phyloP scores from a whole-genome alignment of 2,888 invertebrate genomes.

The Trissolcus japonicus region DNA sequence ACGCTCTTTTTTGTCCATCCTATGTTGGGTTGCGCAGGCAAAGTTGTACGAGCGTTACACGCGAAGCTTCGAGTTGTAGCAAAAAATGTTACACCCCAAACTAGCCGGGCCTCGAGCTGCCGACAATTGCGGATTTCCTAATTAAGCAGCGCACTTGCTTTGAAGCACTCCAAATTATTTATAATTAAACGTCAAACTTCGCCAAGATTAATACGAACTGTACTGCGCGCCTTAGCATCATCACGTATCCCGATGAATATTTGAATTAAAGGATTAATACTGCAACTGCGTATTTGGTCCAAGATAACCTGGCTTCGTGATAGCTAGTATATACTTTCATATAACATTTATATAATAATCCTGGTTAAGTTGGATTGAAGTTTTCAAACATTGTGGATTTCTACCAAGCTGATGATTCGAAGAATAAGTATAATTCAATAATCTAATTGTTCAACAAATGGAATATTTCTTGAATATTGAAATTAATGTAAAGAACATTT shows the following conservation, averaged over 20 bases:
- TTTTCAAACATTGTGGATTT: background rate
- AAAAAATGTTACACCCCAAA: conserved; percentile 48
- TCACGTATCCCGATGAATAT: conserved; percentile 36
- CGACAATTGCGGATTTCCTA: conserved; percentile 67
- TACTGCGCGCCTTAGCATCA: conserved; percentile 61
- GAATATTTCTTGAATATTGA: too few relatives aligned
- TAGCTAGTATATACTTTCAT: background rate
- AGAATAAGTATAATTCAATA: background rate
- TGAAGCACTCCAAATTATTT: conserved; percentile 60
- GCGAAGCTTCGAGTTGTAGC: conserved; percentile 43
- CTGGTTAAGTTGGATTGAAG: background rate
- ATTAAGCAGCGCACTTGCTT: conserved; percentile 66
- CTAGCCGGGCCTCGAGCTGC: conserved; percentile 42
- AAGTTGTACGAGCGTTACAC: conserved; percentile 43
- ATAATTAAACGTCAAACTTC: conserved; percentile 66
- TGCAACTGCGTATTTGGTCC: conserved; percentile 23
- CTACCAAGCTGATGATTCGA: background rate
- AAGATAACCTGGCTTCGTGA: background rate
- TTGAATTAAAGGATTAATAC: conserved; percentile 36
- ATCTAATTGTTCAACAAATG: too few relatives aligned
- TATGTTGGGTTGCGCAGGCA: conserved; percentile 19
- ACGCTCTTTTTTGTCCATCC: conserved; percentile 28
- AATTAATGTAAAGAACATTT: too few relatives aligned
- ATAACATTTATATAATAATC: background rate
- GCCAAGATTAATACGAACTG: conserved; percentile 67